Percentiles rank a stretch among this genome's conserved stretches.
These are phyloP conservation scores for Epinephelus fuscoguttatus DNA, from an alignment of 2,113 vertebrate species.

Conservation along the genomic window DNA sequence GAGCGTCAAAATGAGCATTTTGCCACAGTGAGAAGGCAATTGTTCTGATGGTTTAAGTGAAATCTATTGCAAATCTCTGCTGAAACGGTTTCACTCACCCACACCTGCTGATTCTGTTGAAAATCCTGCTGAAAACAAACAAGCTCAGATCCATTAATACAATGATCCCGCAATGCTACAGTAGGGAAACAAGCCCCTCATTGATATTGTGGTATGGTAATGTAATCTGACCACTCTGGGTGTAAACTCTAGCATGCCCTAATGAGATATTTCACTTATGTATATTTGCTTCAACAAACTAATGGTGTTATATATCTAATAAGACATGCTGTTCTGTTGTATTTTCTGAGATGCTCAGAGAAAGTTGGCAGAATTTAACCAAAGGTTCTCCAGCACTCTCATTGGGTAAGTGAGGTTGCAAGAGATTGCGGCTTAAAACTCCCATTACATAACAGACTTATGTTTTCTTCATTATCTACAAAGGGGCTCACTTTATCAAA, in stretches of 20 bases:
- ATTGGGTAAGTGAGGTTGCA: conserved; percentile 15
- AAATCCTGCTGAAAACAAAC: conserved; percentile 38
- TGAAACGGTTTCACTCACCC: conserved; percentile 23
- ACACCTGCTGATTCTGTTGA: conserved; percentile 20
- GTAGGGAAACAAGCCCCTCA: conserved; percentile 26
- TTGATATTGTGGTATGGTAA: conserved; percentile 18
- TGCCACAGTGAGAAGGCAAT: conserved; percentile 6
- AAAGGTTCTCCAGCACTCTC: background rate
- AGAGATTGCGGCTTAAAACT: conserved; percentile 43
- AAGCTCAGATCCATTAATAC: conserved; percentile 32
- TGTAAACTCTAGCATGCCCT: background rate
- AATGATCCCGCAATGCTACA: conserved; percentile 6
- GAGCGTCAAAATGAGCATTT: background rate
- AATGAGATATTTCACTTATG: conserved; percentile 13
- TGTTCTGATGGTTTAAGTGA: conserved; percentile 17
- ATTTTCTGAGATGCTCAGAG: conserved; percentile 21
- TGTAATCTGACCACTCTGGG: conserved; percentile 32
- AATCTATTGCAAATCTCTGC: conserved; percentile 23
- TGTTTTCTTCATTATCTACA: conserved; percentile 63
- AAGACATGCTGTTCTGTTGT: conserved; percentile 5
- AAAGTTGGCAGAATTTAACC: conserved; percentile 21
- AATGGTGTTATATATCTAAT: conserved; percentile 8
- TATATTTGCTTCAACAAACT: conserved; percentile 11
- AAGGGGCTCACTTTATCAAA: conserved; percentile 53
- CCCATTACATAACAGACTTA: conserved; percentile 53